Percentiles rank a stretch among this genome's conserved stretches.
These are phyloP conservation scores for Lissocephala sabroskyi DNA, from an alignment of 2,888 invertebrate genomes.

Conservation along the genomic window DNA sequence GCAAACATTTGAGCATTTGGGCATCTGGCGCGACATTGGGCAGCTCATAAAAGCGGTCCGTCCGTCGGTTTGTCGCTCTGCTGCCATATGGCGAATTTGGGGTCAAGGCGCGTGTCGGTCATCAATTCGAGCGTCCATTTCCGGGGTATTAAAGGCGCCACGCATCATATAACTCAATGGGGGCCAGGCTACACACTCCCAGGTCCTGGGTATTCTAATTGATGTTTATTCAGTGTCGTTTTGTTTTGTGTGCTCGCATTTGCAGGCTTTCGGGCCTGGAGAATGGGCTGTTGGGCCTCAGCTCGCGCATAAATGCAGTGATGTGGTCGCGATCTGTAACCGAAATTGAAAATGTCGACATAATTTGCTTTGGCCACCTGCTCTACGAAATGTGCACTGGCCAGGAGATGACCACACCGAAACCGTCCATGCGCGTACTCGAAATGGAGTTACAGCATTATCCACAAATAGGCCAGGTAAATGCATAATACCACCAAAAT, in stretches of 20 bases:
- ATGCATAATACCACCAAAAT: neutral
- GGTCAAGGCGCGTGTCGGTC: too few relatives aligned
- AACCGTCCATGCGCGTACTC: conserved; percentile 82
- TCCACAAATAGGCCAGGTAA: conserved; percentile 78
- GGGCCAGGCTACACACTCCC: neutral
- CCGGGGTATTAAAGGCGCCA: too few relatives aligned
- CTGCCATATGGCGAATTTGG: too few relatives aligned
- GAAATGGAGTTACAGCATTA: conserved; percentile 79
- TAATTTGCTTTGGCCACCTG: conserved; percentile 85
- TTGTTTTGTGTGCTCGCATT: too few relatives aligned
- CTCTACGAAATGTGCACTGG: conserved; percentile 95
- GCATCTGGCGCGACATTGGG: too few relatives aligned
- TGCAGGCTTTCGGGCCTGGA: conserved; percentile 89
- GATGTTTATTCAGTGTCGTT: neutral
- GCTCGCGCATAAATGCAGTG: conserved; percentile 75
- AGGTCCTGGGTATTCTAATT: neutral
- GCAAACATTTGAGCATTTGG: too few relatives aligned
- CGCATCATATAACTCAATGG: too few relatives aligned
- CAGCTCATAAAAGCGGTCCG: too few relatives aligned
- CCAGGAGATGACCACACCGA: conserved; percentile 82
- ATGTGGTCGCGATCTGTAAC: conserved; percentile 73
- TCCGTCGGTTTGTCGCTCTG: too few relatives aligned
- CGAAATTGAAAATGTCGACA: conserved; percentile 76
- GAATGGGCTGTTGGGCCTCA: conserved; percentile 85
- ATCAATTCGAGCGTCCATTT: too few relatives aligned